Evolutionary conservation across 1,140 invertebrate genomes (phyloP).

Genomic region (Dinothrombium tinctorium): DNA sequence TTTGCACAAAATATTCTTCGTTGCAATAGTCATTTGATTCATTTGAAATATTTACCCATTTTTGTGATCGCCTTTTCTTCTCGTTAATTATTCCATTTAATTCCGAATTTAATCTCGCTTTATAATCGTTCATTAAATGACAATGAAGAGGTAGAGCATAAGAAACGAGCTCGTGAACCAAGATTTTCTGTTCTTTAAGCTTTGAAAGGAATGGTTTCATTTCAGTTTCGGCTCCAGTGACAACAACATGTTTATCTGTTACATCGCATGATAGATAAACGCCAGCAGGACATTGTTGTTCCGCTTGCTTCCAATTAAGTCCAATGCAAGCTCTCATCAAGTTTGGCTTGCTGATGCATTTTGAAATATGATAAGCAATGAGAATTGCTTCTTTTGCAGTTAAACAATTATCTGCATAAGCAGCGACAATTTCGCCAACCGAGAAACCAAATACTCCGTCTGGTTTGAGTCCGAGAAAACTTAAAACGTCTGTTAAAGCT

Average conservation of each 20-base stretch:
- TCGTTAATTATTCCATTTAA: slow-evolving; percentile 52
- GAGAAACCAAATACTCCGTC: slow-evolving; percentile 91
- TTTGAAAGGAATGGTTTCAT: slow-evolving; percentile 42
- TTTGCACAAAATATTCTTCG: slow-evolving; percentile 32
- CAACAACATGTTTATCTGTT: slow-evolving; percentile 61
- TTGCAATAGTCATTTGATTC: slow-evolving; percentile 32
- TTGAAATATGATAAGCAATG: slow-evolving; percentile 70
- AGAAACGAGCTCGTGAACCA: slow-evolving; percentile 64
- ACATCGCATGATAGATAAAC: slow-evolving; percentile 78
- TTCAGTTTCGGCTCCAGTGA: slow-evolving; percentile 53
- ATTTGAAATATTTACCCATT: slow-evolving; percentile 78
- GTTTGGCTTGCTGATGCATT: slow-evolving; percentile 38
- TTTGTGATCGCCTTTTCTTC: slow-evolving; percentile 43
- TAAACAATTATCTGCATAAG: slow-evolving; percentile 82
- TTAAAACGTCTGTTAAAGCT: slow-evolving; percentile 61
- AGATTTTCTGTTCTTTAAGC: slow-evolving; percentile 46
- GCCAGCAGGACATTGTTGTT: slow-evolving; percentile 40
- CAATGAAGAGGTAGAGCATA: slow-evolving; percentile 81
- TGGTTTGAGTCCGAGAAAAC: slow-evolving; percentile 44
- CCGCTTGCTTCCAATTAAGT: slow-evolving; percentile 59
- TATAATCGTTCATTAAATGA: slow-evolving; percentile 59
- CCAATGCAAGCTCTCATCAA: slow-evolving; percentile 35
- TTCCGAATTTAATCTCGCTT: slow-evolving; percentile 43
- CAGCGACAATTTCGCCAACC: slow-evolving; percentile 78
- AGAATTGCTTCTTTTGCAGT: slow-evolving; percentile 65